These are phyloP conservation scores for Thunnus albacares DNA, from an alignment of 2,797 vertebrate species.

Conservation along the genomic window DNA sequence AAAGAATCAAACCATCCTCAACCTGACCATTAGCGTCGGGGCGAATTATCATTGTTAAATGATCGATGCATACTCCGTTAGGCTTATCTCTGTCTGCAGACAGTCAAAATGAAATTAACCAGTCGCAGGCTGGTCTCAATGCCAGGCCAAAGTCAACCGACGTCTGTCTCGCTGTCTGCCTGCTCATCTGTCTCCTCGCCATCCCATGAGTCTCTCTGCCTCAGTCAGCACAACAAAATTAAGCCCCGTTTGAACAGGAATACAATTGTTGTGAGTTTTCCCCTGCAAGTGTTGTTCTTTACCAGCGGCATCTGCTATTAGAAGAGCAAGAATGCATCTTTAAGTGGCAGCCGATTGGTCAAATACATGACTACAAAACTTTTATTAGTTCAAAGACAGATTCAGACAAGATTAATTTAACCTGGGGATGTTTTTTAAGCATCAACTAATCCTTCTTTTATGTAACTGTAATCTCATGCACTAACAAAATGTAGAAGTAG, in stretches of 20 bases:
- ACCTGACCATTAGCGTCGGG: conserved; percentile 49
- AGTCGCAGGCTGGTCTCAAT: conserved; percentile 53
- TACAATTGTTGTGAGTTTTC: not conserved
- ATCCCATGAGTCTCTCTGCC: not conserved
- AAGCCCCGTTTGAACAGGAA: not conserved
- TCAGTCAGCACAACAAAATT: not conserved
- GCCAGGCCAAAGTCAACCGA: conserved; percentile 66
- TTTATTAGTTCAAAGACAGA: not conserved
- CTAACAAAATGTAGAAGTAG: no score
- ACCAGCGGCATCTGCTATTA: not conserved
- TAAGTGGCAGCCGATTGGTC: not conserved
- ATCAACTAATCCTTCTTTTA: no score
- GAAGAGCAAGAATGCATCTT: conserved; percentile 12
- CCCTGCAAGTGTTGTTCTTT: not conserved
- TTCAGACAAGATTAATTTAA: not conserved
- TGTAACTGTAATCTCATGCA: no score
- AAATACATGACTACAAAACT: not conserved
- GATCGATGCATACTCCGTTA: conserved; percentile 55
- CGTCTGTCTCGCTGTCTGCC: conserved; percentile 16
- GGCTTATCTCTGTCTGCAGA: conserved; percentile 64
- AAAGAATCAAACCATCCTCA: conserved; percentile 11
- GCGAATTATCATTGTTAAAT: conserved; percentile 52
- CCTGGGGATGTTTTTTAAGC: not conserved
- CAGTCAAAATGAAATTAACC: conserved; percentile 63
- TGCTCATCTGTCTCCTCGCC: conserved; percentile 17